Base-by-base conservation (phyloP, 1,140 invertebrate species). In the Uloborus diversus region DNA sequence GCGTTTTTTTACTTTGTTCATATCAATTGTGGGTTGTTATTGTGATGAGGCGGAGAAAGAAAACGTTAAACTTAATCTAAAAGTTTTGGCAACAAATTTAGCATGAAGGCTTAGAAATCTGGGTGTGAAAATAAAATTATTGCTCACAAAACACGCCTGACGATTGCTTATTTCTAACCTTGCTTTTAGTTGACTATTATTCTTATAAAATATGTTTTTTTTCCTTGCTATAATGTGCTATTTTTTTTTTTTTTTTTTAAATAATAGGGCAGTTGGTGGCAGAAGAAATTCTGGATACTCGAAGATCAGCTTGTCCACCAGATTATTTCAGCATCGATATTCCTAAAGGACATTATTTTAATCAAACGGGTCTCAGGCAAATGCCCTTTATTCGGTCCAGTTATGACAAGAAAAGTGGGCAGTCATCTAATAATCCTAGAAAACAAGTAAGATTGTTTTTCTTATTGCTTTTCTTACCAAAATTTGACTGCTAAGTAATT, bases 261-360 rank as follows among this genome's bases (percentile, higher is more conserved):
- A 23, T 47, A 49, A 9, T 79, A 90, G 89, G 89, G 61, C 90
- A 91, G 83, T 90, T 91, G 85, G 86, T 91, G 3, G 90, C 91
- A 17, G 90, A 92, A 84, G 90, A 91, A 86, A 89, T 91, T 70
- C 83, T 91, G 57, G 90, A 91, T 86, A 87, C 89, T 11, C 90
- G 91, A 83, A 84, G 87, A 79, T 83, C 88, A 20, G 87, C 87
- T n/a, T 90, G 89, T 85, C 89, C 89, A 17, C 89, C 89, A 0
- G 88, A 90, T 84, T 90, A 90, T 83, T 88, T 90, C 73, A 90
- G 90, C 75, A 88, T 91, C 64, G n/a, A 82, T 25, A 88, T 91
- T 53, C 89, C 89, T 14, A 35, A 85, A 51, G 73, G 83, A 33
- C 89, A 90, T 82, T 37, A 87, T 61, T 81, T 73, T 76, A 80